Conservation (phyloP, 1,140 invertebrate genomes). For the Saccostrea echinata region DNA sequence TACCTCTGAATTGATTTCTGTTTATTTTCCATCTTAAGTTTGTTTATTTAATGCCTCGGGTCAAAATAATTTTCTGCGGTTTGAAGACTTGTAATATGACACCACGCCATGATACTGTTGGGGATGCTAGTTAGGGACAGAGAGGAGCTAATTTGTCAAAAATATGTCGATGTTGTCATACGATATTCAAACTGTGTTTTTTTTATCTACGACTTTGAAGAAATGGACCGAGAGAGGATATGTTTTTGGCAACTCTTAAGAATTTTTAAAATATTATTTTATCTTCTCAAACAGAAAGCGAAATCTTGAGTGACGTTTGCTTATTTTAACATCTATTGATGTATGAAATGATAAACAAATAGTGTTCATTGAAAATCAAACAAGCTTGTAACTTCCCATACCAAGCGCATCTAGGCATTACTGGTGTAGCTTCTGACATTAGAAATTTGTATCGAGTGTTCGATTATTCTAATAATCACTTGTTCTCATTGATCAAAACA, state of each 20-base stretch:
- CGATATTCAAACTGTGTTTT: constrained; percentile 5
- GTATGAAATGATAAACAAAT: constrained; percentile 12
- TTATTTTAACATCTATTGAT: constrained; percentile 4
- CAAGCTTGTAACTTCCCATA: not conserved
- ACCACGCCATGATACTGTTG: not conserved
- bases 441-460: not conserved
- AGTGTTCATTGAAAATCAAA: constrained; percentile 28
- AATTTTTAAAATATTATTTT: constrained; percentile 5
- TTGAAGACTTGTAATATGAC: constrained; percentile 5
- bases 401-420: not conserved
- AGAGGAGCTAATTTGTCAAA: constrained; percentile 34
- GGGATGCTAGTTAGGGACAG: not conserved
- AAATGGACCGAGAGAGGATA: not conserved
- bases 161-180: not conserved
- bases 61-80: constrained; percentile 30
- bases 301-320: constrained; percentile 7
- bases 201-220: not conserved
- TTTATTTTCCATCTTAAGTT: constrained; percentile 39
- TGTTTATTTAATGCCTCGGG: constrained; percentile 36
- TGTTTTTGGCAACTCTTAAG: not conserved
- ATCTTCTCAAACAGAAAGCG: constrained; percentile 17
- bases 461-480: too few species aligned
- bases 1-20: constrained; percentile 32
- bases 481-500: too few species aligned
- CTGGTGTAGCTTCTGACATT: not conserved